These are phyloP conservation scores for Acromyrmex heyeri DNA, from an alignment of 1,140 invertebrate genomes.

Conservation along the genomic window DNA sequence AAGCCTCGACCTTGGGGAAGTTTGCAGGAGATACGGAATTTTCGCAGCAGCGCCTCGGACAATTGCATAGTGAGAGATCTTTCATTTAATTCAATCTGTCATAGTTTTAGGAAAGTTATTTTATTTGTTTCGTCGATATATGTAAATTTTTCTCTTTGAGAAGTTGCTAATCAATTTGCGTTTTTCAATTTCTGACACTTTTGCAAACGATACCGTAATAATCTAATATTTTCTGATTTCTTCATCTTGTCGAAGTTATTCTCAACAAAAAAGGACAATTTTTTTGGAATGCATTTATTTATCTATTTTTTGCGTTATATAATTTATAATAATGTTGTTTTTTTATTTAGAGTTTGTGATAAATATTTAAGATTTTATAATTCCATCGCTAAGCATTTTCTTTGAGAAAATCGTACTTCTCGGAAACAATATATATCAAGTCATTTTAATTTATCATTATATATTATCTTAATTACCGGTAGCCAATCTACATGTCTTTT, in stretches of 20 bases:
- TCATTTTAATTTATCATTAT: constrained; percentile 4
- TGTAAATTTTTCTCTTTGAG: background rate
- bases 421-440: background rate
- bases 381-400: background rate
- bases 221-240: background rate
- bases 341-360: background rate
- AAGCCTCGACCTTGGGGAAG: constrained; percentile 87
- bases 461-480: background rate
- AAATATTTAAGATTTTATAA: background rate
- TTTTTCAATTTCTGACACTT: background rate
- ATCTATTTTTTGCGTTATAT: background rate
- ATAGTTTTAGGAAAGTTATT: background rate
- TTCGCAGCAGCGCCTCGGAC: constrained; percentile 75
- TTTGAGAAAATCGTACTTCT: background rate
- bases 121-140: background rate
- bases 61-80: constrained; percentile 78
- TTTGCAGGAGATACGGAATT: constrained; percentile 87
- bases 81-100: constrained; percentile 7
- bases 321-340: background rate
- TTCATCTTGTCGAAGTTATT: background rate
- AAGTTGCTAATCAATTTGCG: background rate
- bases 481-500: background rate
- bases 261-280: background rate
- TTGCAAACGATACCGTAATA: background rate
- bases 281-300: constrained; percentile 1